Percentiles rank a stretch among this genome's conserved stretches.
Evolutionary conservation across 2,888 invertebrate genomes (phyloP).

Genomic region (Oscheius sp.): DNA sequence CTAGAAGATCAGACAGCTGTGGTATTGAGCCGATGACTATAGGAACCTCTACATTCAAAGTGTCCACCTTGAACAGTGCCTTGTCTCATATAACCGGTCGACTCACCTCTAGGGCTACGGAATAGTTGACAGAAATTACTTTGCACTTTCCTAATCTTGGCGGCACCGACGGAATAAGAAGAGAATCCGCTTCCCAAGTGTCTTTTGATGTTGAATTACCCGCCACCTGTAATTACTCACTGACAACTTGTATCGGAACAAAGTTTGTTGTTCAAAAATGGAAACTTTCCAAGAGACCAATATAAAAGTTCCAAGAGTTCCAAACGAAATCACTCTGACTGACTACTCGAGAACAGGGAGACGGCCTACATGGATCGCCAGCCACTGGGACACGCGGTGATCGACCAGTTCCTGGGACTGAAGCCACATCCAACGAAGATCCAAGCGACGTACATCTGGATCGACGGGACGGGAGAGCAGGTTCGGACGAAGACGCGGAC

Average conservation of each 20-base stretch:
- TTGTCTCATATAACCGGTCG: neutral
- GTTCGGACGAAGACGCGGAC: conserved; percentile 89
- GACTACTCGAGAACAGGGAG: neutral
- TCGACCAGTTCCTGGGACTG: conserved; percentile 60
- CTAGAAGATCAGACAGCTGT: conserved; percentile 62
- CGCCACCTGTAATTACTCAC: conserved; percentile 39
- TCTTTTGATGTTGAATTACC: conserved; percentile 41
- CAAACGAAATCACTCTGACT: too few species aligned
- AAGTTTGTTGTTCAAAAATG: neutral
- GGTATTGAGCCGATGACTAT: conserved; percentile 72
- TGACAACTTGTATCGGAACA: neutral
- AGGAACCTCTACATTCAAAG: conserved; percentile 40
- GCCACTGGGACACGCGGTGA: conserved; percentile 53
- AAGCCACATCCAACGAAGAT: conserved; percentile 60
- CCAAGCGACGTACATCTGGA: conserved; percentile 89
- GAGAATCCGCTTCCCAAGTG: conserved; percentile 53
- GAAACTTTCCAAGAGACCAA: too few species aligned
- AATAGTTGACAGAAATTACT: conserved; percentile 69
- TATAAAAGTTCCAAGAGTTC: too few species aligned
- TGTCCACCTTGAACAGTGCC: conserved; percentile 1
- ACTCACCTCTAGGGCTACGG: conserved; percentile 67
- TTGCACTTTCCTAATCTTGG: conserved; percentile 69
- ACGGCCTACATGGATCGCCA: conserved; percentile 30
- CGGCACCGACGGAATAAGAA: conserved; percentile 68
- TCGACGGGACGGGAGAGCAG: conserved; percentile 92